Evolutionary conservation across 2,888 invertebrate species (phyloP), one percentile per base, ranked within the genome.

Genomic region (Parnassius glacialis): DNA sequence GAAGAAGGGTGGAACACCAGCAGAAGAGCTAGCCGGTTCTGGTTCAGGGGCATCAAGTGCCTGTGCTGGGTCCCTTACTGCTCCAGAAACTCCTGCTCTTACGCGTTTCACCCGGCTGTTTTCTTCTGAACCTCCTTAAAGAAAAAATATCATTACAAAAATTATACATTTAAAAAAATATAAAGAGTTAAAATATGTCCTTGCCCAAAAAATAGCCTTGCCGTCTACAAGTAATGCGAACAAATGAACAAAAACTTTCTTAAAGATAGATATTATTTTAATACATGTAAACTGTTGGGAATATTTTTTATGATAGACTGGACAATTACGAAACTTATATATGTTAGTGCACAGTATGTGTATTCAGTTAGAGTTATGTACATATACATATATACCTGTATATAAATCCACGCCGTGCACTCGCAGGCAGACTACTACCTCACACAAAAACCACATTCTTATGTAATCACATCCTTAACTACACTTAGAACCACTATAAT

Each of bases 1-100:
- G 84, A 97, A 97, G 69, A 95, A 94, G 1, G 94, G 93, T 7
- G 96, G 96, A 65, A 95, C 94, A 13, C 81, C 91, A 42, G 87
- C 85, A 62, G 75, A 87, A 55, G 91, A 48, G 10, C 48, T 48
- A 9, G 34, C 5, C 34, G 48, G 73, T 80, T 92, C 87, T 65
- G 93, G 88, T 52, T 93, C 93, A 1, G 82, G 92, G 61, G 82
- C 93, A 72, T 91, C 90, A 61, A 90, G 70, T 16, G 86, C 88
- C 67, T 90, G 90, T 44, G 86, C 83, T 0, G 90, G 89, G 64
- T 91, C 91, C 2, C 83, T 77, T 7, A 85, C 77, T 52, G 84
- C 82, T 5, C 82, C 70, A 10, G 73, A 72, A 62, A 77, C 80
- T 66, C 83, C 85, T 0, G 87, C 87, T 0, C 95, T 92, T 11